phyloP scores from a whole-genome alignment of 2,888 invertebrate genomes.

The Drosophila merina region DNA sequence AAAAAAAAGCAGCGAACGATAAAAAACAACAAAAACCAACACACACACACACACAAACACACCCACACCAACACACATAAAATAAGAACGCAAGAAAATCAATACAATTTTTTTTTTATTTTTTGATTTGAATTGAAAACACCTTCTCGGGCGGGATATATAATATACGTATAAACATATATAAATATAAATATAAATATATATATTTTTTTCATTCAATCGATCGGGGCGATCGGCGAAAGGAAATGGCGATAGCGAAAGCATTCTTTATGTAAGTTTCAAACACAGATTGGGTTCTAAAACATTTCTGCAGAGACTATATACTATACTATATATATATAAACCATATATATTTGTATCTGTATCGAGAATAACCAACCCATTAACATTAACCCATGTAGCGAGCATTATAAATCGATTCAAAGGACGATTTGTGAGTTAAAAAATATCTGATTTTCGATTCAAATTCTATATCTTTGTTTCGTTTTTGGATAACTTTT shows the following conservation, averaged over 20 bases:
- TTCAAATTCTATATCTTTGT: background rate
- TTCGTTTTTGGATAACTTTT: constrained; percentile 13
- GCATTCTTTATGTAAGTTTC: constrained; percentile 34
- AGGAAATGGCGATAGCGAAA: constrained; percentile 17
- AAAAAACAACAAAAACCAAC: background rate
- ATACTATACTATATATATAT: constrained; percentile 13
- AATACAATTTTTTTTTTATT: constrained; percentile 27
- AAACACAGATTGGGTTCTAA: constrained; percentile 1
- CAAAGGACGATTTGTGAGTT: background rate
- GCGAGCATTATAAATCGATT: background rate
- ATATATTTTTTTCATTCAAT: constrained; percentile 38
- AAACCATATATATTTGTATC: constrained; percentile 16
- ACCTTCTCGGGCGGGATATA: constrained; percentile 36
- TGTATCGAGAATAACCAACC: constrained; percentile 29
- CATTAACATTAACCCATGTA: constrained; percentile 31
- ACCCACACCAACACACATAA: constrained; percentile 1
- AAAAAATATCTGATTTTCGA: too few relatives aligned
- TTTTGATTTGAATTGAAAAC: constrained; percentile 1
- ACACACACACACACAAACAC: background rate
- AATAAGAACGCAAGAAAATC: constrained; percentile 10
- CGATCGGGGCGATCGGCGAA: constrained; percentile 29
- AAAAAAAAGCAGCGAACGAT: background rate
- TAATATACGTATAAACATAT: constrained; percentile 2
- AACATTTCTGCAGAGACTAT: constrained; percentile 2
- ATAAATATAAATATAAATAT: constrained; percentile 14